phyloP scores from a whole-genome alignment of 1,140 invertebrate genomes.

The Pseudomyrmex sp. region DNA sequence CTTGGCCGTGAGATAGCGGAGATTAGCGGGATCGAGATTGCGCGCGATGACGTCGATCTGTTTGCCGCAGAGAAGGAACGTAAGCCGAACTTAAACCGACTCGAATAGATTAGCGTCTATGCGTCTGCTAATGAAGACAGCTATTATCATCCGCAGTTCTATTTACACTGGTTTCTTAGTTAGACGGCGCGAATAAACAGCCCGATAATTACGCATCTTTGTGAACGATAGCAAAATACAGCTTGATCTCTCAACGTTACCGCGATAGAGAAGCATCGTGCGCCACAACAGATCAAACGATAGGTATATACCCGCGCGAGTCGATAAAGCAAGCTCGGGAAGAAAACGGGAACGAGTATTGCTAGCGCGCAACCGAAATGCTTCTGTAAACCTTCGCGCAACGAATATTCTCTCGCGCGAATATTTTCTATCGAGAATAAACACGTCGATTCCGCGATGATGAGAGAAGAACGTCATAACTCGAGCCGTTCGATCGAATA shows the following conservation, averaged over 20 bases:
- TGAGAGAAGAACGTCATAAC: background rate
- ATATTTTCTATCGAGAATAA: background rate
- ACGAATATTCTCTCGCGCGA: slow-evolving; percentile 15
- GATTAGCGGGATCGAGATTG: background rate
- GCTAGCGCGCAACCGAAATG: background rate
- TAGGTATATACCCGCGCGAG: background rate
- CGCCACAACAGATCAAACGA: slow-evolving; percentile 20
- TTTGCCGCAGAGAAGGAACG: background rate
- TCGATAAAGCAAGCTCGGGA: background rate
- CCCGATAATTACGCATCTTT: slow-evolving; percentile 11
- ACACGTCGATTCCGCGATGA: background rate
- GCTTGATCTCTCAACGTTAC: slow-evolving; percentile 22
- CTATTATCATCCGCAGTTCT: slow-evolving; percentile 56
- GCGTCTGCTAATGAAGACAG: slow-evolving; percentile 63
- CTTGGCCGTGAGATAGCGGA: background rate
- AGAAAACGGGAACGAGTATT: background rate
- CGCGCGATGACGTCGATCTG: slow-evolving; percentile 1
- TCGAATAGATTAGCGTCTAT: slow-evolving; percentile 52
- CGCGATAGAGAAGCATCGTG: background rate
- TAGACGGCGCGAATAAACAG: slow-evolving; percentile 40
- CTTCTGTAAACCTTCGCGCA: slow-evolving; percentile 4
- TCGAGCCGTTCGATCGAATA: slow-evolving; percentile 9
- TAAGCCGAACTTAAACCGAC: slow-evolving; percentile 49
- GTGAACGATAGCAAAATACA: background rate
- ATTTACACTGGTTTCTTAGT: slow-evolving; percentile 62